A percentile compares a stretch with the other conserved stretches of the same genome.
These are phyloP conservation scores for Poeciliopsis retropinna DNA, from an alignment of 2,113 vertebrate genomes.

Conservation along the genomic window DNA sequence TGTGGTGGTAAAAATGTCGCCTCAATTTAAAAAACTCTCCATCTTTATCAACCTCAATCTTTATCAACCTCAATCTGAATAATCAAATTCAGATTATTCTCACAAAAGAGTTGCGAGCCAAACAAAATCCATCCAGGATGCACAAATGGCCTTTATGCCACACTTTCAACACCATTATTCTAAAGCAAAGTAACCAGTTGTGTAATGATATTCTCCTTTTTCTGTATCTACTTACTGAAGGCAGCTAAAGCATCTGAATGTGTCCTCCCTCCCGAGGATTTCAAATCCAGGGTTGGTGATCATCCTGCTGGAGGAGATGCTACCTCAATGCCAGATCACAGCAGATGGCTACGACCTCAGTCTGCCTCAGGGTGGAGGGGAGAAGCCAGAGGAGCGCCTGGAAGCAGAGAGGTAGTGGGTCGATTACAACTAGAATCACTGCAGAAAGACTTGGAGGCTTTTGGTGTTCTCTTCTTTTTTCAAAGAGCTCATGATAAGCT, in stretches of 20 bases:
- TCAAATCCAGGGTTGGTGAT: constrained; percentile 75
- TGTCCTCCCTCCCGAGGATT: constrained; percentile 81
- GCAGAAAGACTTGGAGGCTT: background rate
- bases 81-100: no score
- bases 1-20: no score
- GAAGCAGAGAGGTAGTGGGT: constrained; percentile 5
- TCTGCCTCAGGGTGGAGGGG: constrained; percentile 20
- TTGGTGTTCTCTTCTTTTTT: background rate
- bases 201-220: background rate
- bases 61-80: no score
- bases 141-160: no score
- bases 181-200: background rate
- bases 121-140: no score
- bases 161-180: background rate
- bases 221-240: constrained; percentile 61
- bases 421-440: background rate
- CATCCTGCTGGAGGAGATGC: constrained; percentile 89
- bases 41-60: no score
- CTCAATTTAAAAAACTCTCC: no score
- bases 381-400: background rate
- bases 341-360: constrained; percentile 74
- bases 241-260: constrained; percentile 78
- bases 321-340: constrained; percentile 82
- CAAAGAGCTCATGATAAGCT: background rate
- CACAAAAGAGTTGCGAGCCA: no score